Evolutionary conservation across 2,113 vertebrate species (phyloP).

Genomic region (Phylloscopus trochilus): DNA sequence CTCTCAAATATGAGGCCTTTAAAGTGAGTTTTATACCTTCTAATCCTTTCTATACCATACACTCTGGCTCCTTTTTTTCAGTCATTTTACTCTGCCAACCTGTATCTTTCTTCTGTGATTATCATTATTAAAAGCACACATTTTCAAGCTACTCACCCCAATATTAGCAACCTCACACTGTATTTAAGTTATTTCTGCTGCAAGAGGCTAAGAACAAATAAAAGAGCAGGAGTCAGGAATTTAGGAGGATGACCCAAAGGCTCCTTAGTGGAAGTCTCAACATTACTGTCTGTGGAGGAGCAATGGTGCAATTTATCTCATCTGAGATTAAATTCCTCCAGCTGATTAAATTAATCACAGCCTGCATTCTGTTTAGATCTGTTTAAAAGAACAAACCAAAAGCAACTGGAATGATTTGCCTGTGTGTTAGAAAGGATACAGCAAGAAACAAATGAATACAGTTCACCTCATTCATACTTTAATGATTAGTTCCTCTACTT

Average conservation of each 20-base stretch:
- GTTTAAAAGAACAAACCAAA: background rate
- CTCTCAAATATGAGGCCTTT: background rate
- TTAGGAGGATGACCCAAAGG: background rate
- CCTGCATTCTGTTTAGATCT: background rate
- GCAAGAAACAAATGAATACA: background rate
- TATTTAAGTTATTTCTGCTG: background rate
- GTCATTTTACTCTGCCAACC: background rate
- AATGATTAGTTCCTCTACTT: background rate
- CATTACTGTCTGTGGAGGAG: background rate
- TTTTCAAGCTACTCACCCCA: background rate
- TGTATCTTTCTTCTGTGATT: background rate
- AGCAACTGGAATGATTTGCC: background rate
- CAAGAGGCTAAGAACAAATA: background rate
- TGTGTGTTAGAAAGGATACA: background rate
- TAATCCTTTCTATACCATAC: background rate
- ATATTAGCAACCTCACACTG: background rate
- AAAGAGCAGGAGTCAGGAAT: background rate
- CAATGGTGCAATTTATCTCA: background rate
- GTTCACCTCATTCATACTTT: background rate
- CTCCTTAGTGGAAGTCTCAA: background rate
- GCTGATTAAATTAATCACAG: background rate
- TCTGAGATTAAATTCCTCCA: background rate
- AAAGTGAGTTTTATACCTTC: background rate
- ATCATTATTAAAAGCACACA: background rate
- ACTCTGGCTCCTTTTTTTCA: background rate